phyloP scores from a whole-genome alignment of 2,797 vertebrate species.

The Eulemur rubriventer region DNA sequence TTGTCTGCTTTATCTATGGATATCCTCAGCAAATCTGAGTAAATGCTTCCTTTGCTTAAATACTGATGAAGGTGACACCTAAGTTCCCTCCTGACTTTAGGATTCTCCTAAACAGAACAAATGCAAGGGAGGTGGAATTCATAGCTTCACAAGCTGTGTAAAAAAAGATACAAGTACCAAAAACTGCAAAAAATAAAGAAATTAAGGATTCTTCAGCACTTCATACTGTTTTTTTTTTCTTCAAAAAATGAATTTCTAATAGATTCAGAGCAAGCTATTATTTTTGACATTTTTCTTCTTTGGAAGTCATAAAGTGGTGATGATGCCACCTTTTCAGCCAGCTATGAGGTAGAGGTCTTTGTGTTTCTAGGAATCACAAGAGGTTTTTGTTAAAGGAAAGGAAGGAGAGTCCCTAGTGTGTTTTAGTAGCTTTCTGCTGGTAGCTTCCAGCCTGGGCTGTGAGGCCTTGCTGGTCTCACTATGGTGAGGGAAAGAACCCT shows the following conservation, averaged over 20 bases:
- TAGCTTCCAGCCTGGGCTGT: neutral
- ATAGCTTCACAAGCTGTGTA: neutral
- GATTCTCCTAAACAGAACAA: conserved; percentile 2
- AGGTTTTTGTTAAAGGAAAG: neutral
- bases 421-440: neutral
- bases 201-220: neutral
- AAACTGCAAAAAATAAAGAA: neutral
- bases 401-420: neutral
- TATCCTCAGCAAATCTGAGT: neutral
- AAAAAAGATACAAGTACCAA: neutral
- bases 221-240: conserved; percentile 4
- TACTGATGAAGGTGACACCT: neutral
- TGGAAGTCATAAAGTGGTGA: neutral
- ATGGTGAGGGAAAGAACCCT: neutral
- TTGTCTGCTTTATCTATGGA: neutral
- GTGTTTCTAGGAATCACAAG: neutral
- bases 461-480: neutral
- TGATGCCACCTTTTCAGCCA: conserved; percentile 19
- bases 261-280: conserved; percentile 24
- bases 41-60: neutral
- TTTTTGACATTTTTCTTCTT: conserved; percentile 43
- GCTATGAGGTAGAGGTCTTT: neutral
- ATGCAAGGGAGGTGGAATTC: neutral
- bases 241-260: neutral
- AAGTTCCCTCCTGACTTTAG: neutral